Evolutionary conservation across 2,888 invertebrate genomes (phyloP), one percentile per base, ranked within the genome.

Genomic region (Gymnoscelis rufifasciata): DNA sequence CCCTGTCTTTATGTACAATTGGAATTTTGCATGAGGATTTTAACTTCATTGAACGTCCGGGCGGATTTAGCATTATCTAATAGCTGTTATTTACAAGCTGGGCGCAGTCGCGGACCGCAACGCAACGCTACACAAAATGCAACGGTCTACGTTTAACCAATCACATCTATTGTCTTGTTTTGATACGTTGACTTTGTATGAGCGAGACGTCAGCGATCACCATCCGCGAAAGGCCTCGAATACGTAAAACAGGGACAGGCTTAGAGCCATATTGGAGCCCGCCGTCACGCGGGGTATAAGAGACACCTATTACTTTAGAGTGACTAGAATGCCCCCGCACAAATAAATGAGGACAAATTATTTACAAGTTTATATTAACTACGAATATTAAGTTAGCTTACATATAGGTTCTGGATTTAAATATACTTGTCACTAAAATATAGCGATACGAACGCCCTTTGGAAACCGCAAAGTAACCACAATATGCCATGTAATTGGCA

Each of bases 241-340:
- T 10, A 35, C 19, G 35, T 35, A 26, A 6, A 35, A 35, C 35
- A 7, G 15, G 8, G 10, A 31, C 15, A 41, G 77, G 72, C 74
- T 76, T 64, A 59, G 12, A 75, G 76, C 74, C 74, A 44, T 47
- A 27, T 31, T 35, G 56, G 30, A 38, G 46, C 42, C 49, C 49
- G 29, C 52, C 41, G 50, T 47, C 44, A 52, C 44, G 38, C 60
- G 57, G 43, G 46, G 39, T 57, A 55, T 54, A 59, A 48, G 33
- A 51, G 57, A 57, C 58, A 57, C 60, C 57, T 66, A 62, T 68
- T 66, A 69, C 76, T 40, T 75, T 57, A 69, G 78, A 82, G 75
- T 87, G 87, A 87, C 87, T 87, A 87, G 87, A 86, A 62, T 56
- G 59, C 62, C 82, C 78, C 76, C 68, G 46, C 64, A 63, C 56